Conservation (phyloP, 2,797 vertebrate species). For the Eospalax fontanierii region DNA sequence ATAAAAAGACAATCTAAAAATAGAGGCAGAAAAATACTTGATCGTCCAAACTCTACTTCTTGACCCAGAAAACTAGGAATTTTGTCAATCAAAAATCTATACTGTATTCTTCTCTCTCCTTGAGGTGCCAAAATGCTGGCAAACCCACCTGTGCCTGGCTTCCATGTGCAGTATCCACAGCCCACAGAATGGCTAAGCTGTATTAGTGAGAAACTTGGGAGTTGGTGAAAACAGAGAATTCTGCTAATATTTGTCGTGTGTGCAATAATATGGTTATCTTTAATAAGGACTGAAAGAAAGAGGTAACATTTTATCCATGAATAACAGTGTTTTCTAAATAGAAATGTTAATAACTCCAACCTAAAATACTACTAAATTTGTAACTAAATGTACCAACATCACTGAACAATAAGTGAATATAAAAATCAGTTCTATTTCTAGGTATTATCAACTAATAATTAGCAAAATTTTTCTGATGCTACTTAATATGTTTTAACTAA, state of each 20-base stretch:
- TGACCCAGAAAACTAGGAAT: slow-evolving; percentile 64
- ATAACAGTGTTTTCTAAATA: slow-evolving; percentile 7
- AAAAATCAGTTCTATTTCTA: slow-evolving; percentile 22
- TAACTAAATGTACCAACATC: slow-evolving; percentile 5
- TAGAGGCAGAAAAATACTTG: slow-evolving; percentile 63
- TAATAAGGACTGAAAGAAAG: slow-evolving; percentile 54
- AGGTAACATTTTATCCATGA: not conserved
- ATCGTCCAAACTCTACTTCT: slow-evolving; percentile 54
- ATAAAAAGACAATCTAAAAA: slow-evolving; percentile 69
- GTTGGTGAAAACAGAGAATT: slow-evolving; percentile 34
- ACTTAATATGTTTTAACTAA: slow-evolving; percentile 8
- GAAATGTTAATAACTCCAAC: not conserved
- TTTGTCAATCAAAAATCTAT: slow-evolving; percentile 65
- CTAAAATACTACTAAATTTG: not conserved
- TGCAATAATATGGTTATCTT: not conserved
- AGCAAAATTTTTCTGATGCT: not conserved
- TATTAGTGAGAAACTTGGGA: not conserved
- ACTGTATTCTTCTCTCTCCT: not conserved
- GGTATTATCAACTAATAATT: not conserved
- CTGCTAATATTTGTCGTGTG: not conserved
- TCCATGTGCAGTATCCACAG: slow-evolving; percentile 23
- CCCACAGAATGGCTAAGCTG: not conserved
- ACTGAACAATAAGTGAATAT: not conserved
- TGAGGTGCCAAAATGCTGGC: not conserved
- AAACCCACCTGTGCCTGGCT: not conserved